Evolutionary conservation across 2,797 vertebrate genomes (phyloP).

Genomic region (Ptychadena robeensis): DNA sequence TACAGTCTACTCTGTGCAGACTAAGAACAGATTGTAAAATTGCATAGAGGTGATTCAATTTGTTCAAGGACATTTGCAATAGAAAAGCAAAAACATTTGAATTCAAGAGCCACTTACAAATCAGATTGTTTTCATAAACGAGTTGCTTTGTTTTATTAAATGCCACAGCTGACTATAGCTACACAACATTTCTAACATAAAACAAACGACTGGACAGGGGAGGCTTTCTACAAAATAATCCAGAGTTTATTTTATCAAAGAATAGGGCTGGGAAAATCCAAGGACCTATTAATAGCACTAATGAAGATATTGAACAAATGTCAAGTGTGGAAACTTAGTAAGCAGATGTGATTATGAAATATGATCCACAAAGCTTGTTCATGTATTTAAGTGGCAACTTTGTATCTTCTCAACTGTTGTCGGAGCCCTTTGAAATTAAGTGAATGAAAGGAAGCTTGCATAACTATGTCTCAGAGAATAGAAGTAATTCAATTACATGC

Average conservation of each 20-base stretch:
- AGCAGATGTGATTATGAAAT: slow-evolving; percentile 72
- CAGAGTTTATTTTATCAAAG: slow-evolving; percentile 6
- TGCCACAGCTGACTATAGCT: background rate
- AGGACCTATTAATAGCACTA: slow-evolving; percentile 58
- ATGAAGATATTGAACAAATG: slow-evolving; percentile 71
- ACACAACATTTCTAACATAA: slow-evolving; percentile 4
- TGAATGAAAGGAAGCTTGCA: slow-evolving; percentile 54
- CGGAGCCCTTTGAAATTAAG: slow-evolving; percentile 66
- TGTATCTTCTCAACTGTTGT: slow-evolving; percentile 65
- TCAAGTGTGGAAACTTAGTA: slow-evolving; percentile 67
- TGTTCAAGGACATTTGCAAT: slow-evolving; percentile 44
- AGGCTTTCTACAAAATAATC: background rate
- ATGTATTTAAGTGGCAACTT: slow-evolving; percentile 62
- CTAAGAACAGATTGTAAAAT: slow-evolving; percentile 40
- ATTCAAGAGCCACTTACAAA: slow-evolving; percentile 29
- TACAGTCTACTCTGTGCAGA: slow-evolving; percentile 41
- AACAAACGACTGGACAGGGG: slow-evolving; percentile 3
- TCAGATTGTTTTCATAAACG: slow-evolving; percentile 31
- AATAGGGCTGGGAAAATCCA: slow-evolving; percentile 10
- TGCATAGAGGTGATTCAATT: slow-evolving; percentile 50
- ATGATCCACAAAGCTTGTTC: slow-evolving; percentile 66
- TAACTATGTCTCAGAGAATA: slow-evolving; percentile 27
- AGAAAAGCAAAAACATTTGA: slow-evolving; percentile 35
- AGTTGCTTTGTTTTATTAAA: slow-evolving; percentile 34
- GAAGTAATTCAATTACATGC: slow-evolving; percentile 43